Percentiles rank a stretch among this genome's conserved stretches.
Conservation (phyloP, 1,140 invertebrate genomes). For the Drosophila kikkawai region DNA sequence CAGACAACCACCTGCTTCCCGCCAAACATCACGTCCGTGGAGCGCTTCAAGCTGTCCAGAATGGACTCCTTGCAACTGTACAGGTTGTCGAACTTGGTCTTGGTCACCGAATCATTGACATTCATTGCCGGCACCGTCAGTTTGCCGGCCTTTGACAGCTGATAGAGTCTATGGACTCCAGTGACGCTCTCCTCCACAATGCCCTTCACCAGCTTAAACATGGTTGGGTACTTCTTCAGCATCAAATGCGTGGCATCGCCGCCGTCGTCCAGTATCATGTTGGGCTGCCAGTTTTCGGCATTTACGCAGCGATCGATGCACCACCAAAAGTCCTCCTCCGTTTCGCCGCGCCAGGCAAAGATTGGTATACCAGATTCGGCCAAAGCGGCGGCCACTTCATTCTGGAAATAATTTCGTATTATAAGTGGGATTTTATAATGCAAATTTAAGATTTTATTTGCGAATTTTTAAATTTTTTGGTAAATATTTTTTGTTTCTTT, state of each 20-base stretch:
- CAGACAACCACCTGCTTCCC: constrained; percentile 98
- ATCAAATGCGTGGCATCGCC: constrained; percentile 98
- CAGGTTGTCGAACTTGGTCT: constrained; percentile 98
- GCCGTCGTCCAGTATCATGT: constrained; percentile 99
- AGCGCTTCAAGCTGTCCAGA: constrained; percentile 83
- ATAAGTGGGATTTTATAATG: neutral
- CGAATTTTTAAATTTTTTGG: neutral
- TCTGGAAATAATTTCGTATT: constrained; percentile 86
- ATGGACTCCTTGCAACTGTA: constrained; percentile 86
- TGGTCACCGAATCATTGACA: constrained; percentile 99
- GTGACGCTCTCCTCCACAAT: constrained; percentile 99
- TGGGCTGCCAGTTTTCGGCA: constrained; percentile 98
- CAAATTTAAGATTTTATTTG: neutral
- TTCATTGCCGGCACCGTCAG: constrained; percentile 99
- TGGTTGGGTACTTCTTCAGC: constrained; percentile 97
- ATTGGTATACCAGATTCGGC: constrained; percentile 95
- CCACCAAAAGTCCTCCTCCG: constrained; percentile 99
- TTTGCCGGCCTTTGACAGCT: constrained; percentile 97
- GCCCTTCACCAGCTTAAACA: constrained; percentile 98
- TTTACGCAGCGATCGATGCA: constrained; percentile 98
- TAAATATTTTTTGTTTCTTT: no score
- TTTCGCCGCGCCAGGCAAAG: constrained; percentile 98
- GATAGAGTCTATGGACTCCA: constrained; percentile 98
- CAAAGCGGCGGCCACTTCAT: constrained; percentile 98
- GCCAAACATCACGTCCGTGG: constrained; percentile 97